A percentile compares a stretch with the other conserved stretches of the same genome.
Conservation (phyloP, 1,140 invertebrate genomes). For the Procambarus clarkii region DNA sequence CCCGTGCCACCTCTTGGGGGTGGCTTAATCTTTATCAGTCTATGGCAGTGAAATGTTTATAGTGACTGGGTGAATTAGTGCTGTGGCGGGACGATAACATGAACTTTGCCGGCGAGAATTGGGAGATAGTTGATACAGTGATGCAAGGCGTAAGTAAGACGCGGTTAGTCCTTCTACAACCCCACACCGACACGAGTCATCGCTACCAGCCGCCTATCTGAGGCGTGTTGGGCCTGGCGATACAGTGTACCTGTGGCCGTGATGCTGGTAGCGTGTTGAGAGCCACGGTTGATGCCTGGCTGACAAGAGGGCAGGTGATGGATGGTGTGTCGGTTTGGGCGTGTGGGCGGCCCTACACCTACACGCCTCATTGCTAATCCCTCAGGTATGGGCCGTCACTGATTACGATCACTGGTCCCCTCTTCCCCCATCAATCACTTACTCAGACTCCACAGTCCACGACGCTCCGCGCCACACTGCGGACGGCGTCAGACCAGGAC, state of each 20-base stretch:
- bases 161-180: too few species aligned
- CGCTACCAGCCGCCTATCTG: too few species aligned
- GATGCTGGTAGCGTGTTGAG: constrained; percentile 5
- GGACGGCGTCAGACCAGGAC: background rate
- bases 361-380: background rate
- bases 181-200: too few species aligned
- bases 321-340: constrained; percentile 3
- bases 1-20: too few species aligned
- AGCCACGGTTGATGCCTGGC: background rate
- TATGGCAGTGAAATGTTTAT: too few species aligned
- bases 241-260: background rate
- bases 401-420: background rate
- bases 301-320: constrained; percentile 7
- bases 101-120: too few species aligned
- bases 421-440: background rate
- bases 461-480: background rate
- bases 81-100: too few species aligned
- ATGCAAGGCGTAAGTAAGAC: too few species aligned
- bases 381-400: constrained; percentile 8
- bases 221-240: too few species aligned
- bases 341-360: background rate
- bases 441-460: background rate
- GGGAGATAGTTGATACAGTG: too few species aligned
- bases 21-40: too few species aligned
- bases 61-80: too few species aligned